Evolutionary conservation across 2,797 vertebrate species (phyloP).

Genomic region (Sternarchorhynchus goeldii): DNA sequence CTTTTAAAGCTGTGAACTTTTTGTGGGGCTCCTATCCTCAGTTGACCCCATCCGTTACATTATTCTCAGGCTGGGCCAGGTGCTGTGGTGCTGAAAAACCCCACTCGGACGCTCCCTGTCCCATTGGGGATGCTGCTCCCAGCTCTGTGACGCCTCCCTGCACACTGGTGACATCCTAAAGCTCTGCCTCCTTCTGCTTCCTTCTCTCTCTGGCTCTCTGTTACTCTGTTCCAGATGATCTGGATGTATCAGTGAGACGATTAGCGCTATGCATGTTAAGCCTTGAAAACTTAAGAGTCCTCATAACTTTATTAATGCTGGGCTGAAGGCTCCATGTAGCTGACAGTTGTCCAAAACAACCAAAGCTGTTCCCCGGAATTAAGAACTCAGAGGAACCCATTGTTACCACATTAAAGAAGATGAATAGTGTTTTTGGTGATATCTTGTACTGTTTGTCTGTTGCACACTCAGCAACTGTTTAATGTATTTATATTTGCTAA

Average conservation of each 20-base stretch:
- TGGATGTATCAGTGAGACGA: not conserved
- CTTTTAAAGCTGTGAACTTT: slow-evolving; percentile 8
- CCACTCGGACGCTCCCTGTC: slow-evolving; percentile 19
- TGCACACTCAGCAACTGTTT: not conserved
- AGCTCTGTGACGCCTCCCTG: slow-evolving; percentile 9
- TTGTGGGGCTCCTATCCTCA: not conserved
- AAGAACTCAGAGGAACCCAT: not conserved
- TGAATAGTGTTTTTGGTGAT: not conserved
- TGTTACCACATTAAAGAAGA: slow-evolving; percentile 2
- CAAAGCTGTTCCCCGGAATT: not conserved
- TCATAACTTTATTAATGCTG: slow-evolving; percentile 22
- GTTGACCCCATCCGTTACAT: slow-evolving; percentile 5
- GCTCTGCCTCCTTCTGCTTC: slow-evolving; percentile 30
- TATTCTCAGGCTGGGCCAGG: slow-evolving; percentile 17
- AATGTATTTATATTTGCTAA: not conserved
- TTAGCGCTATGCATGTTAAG: slow-evolving; percentile 23
- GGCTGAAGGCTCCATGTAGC: slow-evolving; percentile 24
- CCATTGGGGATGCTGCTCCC: slow-evolving; percentile 7
- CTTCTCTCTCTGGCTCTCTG: not conserved
- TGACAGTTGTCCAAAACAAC: slow-evolving; percentile 20
- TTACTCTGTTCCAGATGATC: slow-evolving; percentile 5
- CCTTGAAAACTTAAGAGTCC: not conserved
- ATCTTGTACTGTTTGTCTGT: not conserved
- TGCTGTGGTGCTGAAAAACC: slow-evolving; percentile 17
- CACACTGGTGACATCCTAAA: not conserved